phyloP scores from a whole-genome alignment of 2,113 vertebrate genomes.

The Emydocephalus ijimae region DNA sequence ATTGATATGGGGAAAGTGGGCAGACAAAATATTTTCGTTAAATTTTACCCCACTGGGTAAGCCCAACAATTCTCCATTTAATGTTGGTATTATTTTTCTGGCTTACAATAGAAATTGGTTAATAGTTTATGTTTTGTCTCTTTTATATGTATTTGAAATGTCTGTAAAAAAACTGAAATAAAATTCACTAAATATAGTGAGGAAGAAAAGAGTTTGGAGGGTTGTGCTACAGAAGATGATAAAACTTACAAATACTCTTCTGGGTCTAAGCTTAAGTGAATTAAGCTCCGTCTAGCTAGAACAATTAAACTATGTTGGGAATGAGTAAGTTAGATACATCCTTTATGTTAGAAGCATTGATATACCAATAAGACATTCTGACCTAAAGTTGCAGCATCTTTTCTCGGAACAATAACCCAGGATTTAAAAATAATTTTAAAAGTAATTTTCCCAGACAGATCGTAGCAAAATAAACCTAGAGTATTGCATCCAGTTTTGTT shows the following conservation, averaged over 20 bases:
- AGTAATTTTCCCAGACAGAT: background rate
- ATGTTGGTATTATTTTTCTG: background rate
- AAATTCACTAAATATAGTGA: background rate
- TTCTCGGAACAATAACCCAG: constrained; percentile 22
- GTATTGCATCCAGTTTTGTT: no score
- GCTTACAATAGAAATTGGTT: background rate
- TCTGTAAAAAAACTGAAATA: background rate
- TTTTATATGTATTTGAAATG: background rate
- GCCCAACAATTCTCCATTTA: background rate
- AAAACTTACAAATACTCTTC: no score
- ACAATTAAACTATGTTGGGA: background rate
- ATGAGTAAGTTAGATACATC: background rate
- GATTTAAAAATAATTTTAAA: constrained; percentile 20
- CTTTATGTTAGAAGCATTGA: background rate
- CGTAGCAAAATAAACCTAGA: constrained; percentile 14
- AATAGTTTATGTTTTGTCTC: background rate
- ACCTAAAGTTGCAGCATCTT: background rate
- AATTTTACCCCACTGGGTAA: background rate
- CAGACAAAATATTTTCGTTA: background rate
- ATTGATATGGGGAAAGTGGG: background rate
- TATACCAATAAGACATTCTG: background rate
- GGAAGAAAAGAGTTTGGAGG: background rate
- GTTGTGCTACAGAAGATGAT: background rate
- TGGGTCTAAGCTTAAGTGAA: background rate
- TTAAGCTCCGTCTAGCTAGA: background rate